Percentiles rank a stretch among this genome's conserved stretches.
phyloP scores from a whole-genome alignment of 2,797 vertebrate species.

The Arrhamphus sclerolepis region DNA sequence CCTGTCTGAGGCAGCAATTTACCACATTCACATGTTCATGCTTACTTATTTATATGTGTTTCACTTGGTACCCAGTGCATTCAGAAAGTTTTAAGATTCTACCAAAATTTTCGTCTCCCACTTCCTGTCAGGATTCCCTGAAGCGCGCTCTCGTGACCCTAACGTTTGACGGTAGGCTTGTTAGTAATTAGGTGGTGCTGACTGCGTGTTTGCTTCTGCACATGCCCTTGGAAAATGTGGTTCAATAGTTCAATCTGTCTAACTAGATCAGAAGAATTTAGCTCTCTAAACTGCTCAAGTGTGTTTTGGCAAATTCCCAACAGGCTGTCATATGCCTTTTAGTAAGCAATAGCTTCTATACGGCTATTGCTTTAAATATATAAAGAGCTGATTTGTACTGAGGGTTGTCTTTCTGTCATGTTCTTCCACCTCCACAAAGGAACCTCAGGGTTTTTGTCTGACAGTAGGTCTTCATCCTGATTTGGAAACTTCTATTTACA shows the following conservation, averaged over 20 bases:
- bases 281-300: background rate
- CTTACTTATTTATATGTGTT: too few species aligned
- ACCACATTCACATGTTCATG: too few species aligned
- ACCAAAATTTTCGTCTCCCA: too few species aligned
- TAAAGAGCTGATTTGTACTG: too few species aligned
- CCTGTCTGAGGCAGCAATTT: too few species aligned
- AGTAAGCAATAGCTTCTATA: too few species aligned
- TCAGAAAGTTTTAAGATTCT: too few species aligned
- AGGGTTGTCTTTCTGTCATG: background rate
- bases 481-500: background rate
- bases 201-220: background rate
- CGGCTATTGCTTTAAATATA: too few species aligned
- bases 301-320: background rate
- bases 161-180: background rate
- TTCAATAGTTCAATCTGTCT: background rate
- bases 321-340: too few species aligned
- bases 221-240: background rate
- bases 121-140: background rate
- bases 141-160: too few species aligned
- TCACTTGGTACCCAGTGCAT: too few species aligned
- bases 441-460: background rate
- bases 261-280: background rate
- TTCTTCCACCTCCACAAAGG: background rate
- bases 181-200: background rate
- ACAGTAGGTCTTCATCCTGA: background rate